Base-by-base conservation (phyloP, 2,113 vertebrate genomes). In the Enhydra lutris region DNA sequence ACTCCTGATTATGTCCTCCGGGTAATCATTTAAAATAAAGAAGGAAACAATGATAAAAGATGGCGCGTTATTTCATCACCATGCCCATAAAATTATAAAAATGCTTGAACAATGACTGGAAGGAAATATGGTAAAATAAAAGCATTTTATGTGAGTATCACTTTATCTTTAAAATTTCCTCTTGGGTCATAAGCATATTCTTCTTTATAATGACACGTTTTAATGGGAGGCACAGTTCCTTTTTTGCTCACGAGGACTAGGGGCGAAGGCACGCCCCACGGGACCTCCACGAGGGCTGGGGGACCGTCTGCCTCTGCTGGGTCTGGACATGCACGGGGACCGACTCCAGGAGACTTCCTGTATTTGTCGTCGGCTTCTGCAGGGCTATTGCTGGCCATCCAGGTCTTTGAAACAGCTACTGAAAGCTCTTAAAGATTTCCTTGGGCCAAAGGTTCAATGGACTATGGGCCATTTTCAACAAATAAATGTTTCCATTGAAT, bases 281-380 rank as follows among this genome's bases (percentile, higher is more conserved):
- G 17, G 36, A 59, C 15, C 45, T 18, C 20, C 45, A 13, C 12
- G 10, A 1, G 7, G 36, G 4, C 6, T 0, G 7, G 15, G 21
- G 7, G 26, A 12, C 21, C 0, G 5, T 11, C 12, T 3, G 13
- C 11, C 13, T 1, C 7, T 0, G 4, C n/a, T 4, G 39, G 29
- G 63, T 20, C n/a, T 4, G 47, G 20, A 11, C 3, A 42, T 13
- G 36, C 14, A 10, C 10, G 0, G 0, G 13, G 63, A 31, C 61
- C 29, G 11, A 2, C n/a, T 31, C 52, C 55, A 23, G 4, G 31
- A 45, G 36, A 23, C 4, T 29, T 69, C 26, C 55, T 36, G 42
- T 21, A 5, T 1, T 17, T 0, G 0, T 63, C 18, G 0, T 36
- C 29, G 8, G 6, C 12, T 4, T 76, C 74, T 31, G 47, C n/a